Base-by-base conservation (phyloP, 30 jellyfish, hydroid and myxozoan species). In the Aurelia aurita region DNA sequence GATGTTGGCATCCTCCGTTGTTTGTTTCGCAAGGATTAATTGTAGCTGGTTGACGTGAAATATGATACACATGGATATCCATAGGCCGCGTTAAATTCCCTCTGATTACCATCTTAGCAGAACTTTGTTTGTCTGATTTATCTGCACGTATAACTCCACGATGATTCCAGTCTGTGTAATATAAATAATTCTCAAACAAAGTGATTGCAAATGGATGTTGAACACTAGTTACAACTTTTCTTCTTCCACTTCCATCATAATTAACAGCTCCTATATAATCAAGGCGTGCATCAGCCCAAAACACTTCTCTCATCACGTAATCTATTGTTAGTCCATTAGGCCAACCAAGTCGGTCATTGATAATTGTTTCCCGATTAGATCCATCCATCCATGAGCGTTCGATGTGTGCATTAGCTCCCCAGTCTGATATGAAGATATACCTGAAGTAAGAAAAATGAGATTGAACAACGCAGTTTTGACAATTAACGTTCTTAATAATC, bases 361-460 rank as follows among this genome's bases (percentile, higher is more conserved):
- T 96, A 28, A 94, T 63, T n/a, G 71, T 55, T 47, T 59, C 70
- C 31, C 96, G 75, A 34, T 86, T 54, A 2, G 92, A 45, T 55
- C 99, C 99, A 72, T 94, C 99, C 97, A 94, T 89, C 83, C 86
- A 79, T 13, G 97, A 87, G n/a, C 96, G 96, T 61, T 90, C 94
- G n/a, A 94, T 76, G 67, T 74, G 95, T 5, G 99, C 91, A 27
- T 60, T 64, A 18, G 93, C 73, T 34, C 99, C 99, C 99, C 99
- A 94, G 74, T 94, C 99, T 14, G 99, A 82, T 29, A 94, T 43
- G 83, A 94, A 94, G 47, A 94, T 69, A 44, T 58, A 74, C 62
- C 96, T 88, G 49, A 2, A 54, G 51, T 39, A 39, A 5, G 51
- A 39, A 39, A 39, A 5, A 39, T 39, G 9, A 39, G 13, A 39